Evolutionary conservation across 2,797 vertebrate species (phyloP).

Genomic region (Muscicapa comitata): DNA sequence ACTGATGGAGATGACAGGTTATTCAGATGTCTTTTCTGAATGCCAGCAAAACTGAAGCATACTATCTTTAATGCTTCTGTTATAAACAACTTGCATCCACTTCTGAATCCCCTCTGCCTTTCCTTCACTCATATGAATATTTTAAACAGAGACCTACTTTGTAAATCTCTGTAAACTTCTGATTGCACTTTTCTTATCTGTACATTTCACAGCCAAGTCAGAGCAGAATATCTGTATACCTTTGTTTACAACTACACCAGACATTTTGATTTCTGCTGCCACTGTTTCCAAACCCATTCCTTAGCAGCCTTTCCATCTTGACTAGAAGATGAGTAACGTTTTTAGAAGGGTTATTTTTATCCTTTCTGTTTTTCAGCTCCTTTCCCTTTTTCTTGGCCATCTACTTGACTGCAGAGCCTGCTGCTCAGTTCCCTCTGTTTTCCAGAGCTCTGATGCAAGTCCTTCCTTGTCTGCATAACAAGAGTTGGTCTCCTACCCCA

Average conservation of each 20-base stretch:
- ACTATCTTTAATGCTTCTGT: not conserved
- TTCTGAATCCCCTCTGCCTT: not conserved
- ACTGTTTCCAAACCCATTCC: not conserved
- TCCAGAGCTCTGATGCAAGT: not conserved
- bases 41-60: not conserved
- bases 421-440: not conserved
- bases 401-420: not conserved
- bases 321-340: not conserved
- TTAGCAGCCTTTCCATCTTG: not conserved
- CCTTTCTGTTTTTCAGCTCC: not conserved
- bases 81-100: not conserved
- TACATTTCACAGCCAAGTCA: not conserved
- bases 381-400: not conserved
- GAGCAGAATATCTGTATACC: not conserved
- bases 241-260: not conserved
- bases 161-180: not conserved
- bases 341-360: not conserved
- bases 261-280: not conserved
- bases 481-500: not conserved
- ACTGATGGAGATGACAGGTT: not conserved
- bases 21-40: not conserved
- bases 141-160: not conserved
- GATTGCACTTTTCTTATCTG: not conserved
- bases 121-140: not conserved
- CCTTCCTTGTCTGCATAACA: not conserved